These are phyloP conservation scores for Ametastegia equiseti DNA, from an alignment of 2,888 invertebrate genomes.

Conservation along the genomic window DNA sequence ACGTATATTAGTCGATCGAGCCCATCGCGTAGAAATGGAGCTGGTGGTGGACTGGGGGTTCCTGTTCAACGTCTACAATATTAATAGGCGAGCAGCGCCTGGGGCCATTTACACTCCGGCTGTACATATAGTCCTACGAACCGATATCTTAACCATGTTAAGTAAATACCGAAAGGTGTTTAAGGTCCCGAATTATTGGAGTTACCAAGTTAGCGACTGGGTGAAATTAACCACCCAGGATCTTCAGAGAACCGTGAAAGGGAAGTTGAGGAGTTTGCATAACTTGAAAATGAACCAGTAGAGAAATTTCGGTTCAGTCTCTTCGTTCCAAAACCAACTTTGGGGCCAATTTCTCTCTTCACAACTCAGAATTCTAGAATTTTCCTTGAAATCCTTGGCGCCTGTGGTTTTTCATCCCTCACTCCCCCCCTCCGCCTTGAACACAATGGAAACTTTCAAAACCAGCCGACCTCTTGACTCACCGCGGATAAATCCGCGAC, in stretches of 20 bases:
- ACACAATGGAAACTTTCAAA: slow-evolving; percentile 26
- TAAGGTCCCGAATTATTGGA: slow-evolving; percentile 43
- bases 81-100: slow-evolving; percentile 35
- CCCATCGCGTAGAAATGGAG: slow-evolving; percentile 28
- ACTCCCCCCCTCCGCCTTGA: not conserved
- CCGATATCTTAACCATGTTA: slow-evolving; percentile 26
- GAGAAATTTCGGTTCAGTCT: slow-evolving; percentile 15
- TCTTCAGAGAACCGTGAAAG: not conserved
- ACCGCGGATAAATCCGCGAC: not conserved
- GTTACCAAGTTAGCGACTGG: slow-evolving; percentile 33
- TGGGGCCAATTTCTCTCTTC: not conserved
- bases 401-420: slow-evolving; percentile 12
- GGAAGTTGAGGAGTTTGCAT: not conserved
- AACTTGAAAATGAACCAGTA: slow-evolving; percentile 12
- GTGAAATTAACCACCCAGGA: slow-evolving; percentile 32
- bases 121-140: not conserved
- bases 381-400: slow-evolving; percentile 14
- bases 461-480: slow-evolving; percentile 19
- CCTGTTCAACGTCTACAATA: slow-evolving; percentile 39
- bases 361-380: not conserved
- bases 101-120: slow-evolving; percentile 14
- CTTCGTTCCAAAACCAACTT: slow-evolving; percentile 12
- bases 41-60: not conserved
- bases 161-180: slow-evolving; percentile 33
- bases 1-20: slow-evolving; percentile 18